These are phyloP conservation scores for Pseudopodoces humilis DNA, from an alignment of 2,113 vertebrate genomes.

Conservation along the genomic window DNA sequence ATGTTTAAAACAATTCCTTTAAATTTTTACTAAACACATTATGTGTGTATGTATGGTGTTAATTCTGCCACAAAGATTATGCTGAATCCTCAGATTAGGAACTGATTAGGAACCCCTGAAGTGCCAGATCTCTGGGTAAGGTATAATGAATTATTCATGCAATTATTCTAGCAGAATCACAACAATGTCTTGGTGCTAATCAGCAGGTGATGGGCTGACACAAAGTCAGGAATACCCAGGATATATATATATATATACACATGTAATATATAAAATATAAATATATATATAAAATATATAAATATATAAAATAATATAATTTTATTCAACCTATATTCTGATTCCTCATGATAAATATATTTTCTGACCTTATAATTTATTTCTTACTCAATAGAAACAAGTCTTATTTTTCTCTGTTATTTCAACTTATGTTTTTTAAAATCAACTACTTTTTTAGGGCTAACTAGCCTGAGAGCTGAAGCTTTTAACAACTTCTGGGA, in stretches of 20 bases:
- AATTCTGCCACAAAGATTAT: background rate
- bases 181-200: background rate
- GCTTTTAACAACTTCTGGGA: background rate
- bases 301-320: too few relatives aligned
- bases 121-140: background rate
- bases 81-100: background rate
- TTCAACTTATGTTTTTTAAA: background rate
- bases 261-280: too few relatives aligned
- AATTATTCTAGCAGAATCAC: background rate
- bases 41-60: background rate
- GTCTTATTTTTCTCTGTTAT: background rate
- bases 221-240: background rate
- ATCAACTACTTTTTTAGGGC: background rate
- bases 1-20: background rate
- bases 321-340: background rate
- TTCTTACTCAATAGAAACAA: background rate
- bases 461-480: background rate
- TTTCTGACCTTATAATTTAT: background rate
- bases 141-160: slow-evolving; percentile 11
- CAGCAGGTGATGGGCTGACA: background rate
- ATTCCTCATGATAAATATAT: background rate
- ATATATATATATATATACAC: background rate
- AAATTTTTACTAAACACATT: background rate
- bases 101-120: background rate
- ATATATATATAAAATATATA: too few relatives aligned